Evolutionary conservation across 2,113 vertebrate species (phyloP).

Genomic region (Marmota monax): DNA sequence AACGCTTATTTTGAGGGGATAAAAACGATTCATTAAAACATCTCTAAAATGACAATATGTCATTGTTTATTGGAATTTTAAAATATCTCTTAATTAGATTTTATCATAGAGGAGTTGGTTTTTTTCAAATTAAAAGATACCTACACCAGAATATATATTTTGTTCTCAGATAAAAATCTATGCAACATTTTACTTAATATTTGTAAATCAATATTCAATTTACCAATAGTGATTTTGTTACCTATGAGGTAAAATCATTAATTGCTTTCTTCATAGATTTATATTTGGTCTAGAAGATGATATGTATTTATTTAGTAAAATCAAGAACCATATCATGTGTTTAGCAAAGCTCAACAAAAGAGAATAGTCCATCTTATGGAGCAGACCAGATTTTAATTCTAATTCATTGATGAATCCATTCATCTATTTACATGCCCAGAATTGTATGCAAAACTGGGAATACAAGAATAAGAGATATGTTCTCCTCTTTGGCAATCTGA

Average conservation of each 20-base stretch:
- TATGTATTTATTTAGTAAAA: neutral
- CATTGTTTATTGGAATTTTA: neutral
- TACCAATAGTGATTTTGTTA: neutral
- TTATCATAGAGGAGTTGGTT: neutral
- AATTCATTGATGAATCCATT: neutral
- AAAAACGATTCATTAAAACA: neutral
- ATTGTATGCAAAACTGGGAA: neutral
- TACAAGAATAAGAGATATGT: neutral
- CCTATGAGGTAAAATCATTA: neutral
- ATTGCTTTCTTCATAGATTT: neutral
- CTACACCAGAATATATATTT: neutral
- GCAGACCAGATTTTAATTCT: neutral
- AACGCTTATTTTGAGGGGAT: neutral
- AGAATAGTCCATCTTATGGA: neutral
- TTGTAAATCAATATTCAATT: neutral
- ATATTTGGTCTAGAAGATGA: neutral
- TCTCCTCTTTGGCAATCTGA: neutral
- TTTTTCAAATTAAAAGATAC: neutral
- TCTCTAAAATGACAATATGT: neutral
- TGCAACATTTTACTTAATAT: neutral
- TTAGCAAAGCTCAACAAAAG: neutral
- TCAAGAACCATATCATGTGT: neutral
- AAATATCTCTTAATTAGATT: conserved; percentile 4
- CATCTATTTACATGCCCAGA: neutral
- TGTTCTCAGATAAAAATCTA: neutral